phyloP scores from a whole-genome alignment of 2,888 invertebrate genomes.

The Philereme transversata region DNA sequence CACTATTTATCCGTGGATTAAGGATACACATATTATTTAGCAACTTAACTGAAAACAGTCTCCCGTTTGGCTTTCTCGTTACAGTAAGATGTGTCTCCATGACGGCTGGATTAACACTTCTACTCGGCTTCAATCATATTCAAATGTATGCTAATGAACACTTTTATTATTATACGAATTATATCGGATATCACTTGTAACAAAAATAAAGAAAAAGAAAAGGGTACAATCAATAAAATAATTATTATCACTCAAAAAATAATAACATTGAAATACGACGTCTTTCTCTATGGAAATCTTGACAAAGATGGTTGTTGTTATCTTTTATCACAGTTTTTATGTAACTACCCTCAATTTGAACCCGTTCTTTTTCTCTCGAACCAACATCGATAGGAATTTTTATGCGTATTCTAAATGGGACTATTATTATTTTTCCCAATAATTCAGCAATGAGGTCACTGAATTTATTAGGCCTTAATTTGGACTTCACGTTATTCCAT shows the following conservation, averaged over 20 bases:
- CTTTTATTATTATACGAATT: background rate
- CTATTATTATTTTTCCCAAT: too few species aligned
- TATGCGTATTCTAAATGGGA: too few species aligned
- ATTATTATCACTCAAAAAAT: too few species aligned
- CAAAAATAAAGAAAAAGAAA: too few species aligned
- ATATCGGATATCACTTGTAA: too few species aligned
- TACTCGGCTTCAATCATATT: background rate
- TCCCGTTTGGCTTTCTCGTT: constrained; percentile 40
- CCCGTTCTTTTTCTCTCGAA: too few species aligned
- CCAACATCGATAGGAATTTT: too few species aligned
- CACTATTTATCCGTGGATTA: too few species aligned
- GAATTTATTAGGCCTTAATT: background rate
- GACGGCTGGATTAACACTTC: background rate
- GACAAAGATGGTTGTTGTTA: background rate
- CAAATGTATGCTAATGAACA: constrained; percentile 6
- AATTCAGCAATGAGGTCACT: too few species aligned
- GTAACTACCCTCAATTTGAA: constrained; percentile 10
- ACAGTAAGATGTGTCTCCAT: constrained; percentile 41
- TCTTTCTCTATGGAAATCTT: background rate
- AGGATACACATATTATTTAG: background rate
- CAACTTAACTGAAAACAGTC: constrained; percentile 46
- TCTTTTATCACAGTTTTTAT: constrained; percentile 4
- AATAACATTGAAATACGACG: too few species aligned
- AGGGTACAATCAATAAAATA: too few species aligned
- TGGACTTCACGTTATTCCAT: background rate